A percentile compares a stretch with the other conserved stretches of the same genome.
These are phyloP conservation scores for Thunnus maccoyii DNA, from an alignment of 2,113 vertebrate species.

Conservation along the genomic window DNA sequence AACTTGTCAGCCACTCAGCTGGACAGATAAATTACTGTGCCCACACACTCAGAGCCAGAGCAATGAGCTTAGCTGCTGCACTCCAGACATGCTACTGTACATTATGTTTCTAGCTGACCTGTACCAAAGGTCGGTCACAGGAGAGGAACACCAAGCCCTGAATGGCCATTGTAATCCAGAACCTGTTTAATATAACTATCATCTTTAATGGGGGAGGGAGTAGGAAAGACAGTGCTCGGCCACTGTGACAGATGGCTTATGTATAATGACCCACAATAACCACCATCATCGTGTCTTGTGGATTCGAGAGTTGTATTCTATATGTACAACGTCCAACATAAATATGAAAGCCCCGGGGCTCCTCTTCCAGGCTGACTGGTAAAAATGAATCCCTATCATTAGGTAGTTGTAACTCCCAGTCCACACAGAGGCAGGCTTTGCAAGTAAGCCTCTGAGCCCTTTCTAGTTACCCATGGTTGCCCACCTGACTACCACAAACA, in stretches of 20 bases:
- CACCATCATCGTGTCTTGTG: constrained; percentile 13
- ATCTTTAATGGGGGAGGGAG: constrained; percentile 41
- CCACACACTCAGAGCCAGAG: constrained; percentile 46
- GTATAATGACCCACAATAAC: constrained; percentile 42
- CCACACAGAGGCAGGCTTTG: not conserved
- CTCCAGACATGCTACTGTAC: constrained; percentile 34
- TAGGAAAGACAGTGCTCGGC: constrained; percentile 27
- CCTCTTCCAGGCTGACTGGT: constrained; percentile 1
- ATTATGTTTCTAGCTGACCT: constrained; percentile 43
- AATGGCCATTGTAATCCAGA: constrained; percentile 18
- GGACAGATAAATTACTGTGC: constrained; percentile 44
- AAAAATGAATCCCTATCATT: constrained; percentile 2
- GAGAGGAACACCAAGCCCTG: constrained; percentile 33
- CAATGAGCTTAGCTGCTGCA: constrained; percentile 34
- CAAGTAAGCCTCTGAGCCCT: constrained; percentile 1
- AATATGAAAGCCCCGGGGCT: constrained; percentile 6
- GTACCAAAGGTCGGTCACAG: constrained; percentile 33
- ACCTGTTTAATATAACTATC: constrained; percentile 32
- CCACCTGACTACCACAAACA: not conserved
- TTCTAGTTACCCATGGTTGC: not conserved
- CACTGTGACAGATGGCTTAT: constrained; percentile 44
- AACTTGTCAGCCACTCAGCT: constrained; percentile 35
- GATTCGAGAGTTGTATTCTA: constrained; percentile 22
- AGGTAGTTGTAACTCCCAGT: not conserved
- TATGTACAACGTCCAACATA: constrained; percentile 29